These are phyloP conservation scores for Mionectes macconnelli DNA, from an alignment of 2,113 vertebrate species.

Conservation along the genomic window DNA sequence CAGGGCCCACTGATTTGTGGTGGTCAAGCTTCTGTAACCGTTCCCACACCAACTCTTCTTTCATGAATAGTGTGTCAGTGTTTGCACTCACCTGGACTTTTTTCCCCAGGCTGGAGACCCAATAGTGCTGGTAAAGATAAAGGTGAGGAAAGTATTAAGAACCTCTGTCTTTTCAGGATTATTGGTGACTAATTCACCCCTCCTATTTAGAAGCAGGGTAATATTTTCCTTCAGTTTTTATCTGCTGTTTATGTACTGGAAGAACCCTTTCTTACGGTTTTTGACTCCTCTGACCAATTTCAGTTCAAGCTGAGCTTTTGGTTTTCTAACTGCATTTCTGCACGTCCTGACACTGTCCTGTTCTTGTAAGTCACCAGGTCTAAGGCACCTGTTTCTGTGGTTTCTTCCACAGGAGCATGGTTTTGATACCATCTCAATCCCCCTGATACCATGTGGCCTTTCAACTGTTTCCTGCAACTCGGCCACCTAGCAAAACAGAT, in stretches of 20 bases:
- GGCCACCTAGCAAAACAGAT: background rate
- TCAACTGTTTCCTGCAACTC: background rate
- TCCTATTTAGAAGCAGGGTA: background rate
- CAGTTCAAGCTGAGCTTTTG: background rate
- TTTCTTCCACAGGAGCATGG: background rate
- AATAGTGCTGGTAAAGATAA: background rate
- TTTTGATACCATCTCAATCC: background rate
- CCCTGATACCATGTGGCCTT: background rate
- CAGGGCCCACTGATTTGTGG: background rate
- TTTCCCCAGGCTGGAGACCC: background rate
- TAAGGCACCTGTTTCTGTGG: no score
- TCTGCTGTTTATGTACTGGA: background rate
- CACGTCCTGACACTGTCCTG: background rate
- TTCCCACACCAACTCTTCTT: background rate
- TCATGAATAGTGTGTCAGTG: background rate
- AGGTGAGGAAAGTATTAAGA: background rate
- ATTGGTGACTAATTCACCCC: background rate
- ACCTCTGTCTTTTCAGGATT: background rate
- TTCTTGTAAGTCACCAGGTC: no score
- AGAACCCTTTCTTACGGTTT: background rate
- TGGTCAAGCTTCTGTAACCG: background rate
- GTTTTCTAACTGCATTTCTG: background rate
- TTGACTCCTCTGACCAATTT: background rate
- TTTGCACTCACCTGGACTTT: background rate
- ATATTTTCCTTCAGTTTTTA: background rate